phyloP scores from a whole-genome alignment of 1,140 invertebrate genomes.

The Calephelis virginiensis region DNA sequence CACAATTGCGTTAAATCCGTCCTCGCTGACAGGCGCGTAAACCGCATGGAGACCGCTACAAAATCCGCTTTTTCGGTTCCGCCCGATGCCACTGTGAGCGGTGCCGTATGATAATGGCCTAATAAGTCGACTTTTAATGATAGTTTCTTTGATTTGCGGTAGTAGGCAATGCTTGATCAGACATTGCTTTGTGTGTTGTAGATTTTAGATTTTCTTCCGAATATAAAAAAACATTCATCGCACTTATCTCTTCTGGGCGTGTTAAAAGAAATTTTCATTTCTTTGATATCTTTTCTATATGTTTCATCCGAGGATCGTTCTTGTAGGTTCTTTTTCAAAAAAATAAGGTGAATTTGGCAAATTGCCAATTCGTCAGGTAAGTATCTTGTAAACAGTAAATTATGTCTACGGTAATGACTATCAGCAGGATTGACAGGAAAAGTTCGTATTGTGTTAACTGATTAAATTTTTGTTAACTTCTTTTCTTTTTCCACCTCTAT shows the following conservation, averaged over 20 bases:
- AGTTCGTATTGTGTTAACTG: neutral
- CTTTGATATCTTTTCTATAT: conserved; percentile 26
- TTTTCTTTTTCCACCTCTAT: conserved; percentile 3
- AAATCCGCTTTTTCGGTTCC: too few relatives aligned
- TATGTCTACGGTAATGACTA: conserved; percentile 26
- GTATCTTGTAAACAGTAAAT: conserved; percentile 24
- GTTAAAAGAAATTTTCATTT: conserved; percentile 25
- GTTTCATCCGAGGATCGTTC: conserved; percentile 19
- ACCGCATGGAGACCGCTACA: too few relatives aligned
- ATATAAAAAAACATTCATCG: conserved; percentile 16
- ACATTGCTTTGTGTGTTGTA: conserved; percentile 19
- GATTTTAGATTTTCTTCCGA: conserved; percentile 21
- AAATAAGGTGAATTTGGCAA: conserved; percentile 9
- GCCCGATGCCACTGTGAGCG: too few relatives aligned
- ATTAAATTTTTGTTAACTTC: neutral
- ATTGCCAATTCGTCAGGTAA: conserved; percentile 4
- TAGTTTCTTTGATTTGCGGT: neutral
- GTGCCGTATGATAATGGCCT: neutral
- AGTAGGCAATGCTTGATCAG: conserved; percentile 18
- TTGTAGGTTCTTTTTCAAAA: conserved; percentile 22
- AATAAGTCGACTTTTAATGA: neutral
- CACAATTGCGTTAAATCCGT: too few relatives aligned
- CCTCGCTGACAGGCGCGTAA: too few relatives aligned
- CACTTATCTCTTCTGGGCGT: conserved; percentile 21
- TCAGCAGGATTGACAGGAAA: neutral